phyloP scores from a whole-genome alignment of 2,797 vertebrate genomes.

The Spinus olivaceus region DNA sequence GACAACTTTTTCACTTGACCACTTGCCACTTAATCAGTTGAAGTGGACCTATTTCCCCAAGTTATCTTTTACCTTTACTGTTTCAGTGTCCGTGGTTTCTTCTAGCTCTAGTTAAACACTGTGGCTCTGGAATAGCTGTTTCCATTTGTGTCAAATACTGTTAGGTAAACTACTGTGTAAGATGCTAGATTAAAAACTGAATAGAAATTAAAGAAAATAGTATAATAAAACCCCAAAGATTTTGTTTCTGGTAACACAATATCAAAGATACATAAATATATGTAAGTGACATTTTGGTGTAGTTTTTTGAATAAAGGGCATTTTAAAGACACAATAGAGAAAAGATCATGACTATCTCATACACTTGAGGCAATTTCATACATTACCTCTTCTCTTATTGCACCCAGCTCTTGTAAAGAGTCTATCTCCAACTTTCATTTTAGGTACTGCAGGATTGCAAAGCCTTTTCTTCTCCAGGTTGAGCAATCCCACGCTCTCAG shows the following conservation, averaged over 20 bases:
- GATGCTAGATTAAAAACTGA: neutral
- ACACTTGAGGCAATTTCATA: neutral
- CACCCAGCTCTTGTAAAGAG: neutral
- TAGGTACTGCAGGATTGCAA: neutral
- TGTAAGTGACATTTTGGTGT: neutral
- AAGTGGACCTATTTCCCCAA: neutral
- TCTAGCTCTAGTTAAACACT: neutral
- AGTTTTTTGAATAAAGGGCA: neutral
- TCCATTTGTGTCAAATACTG: neutral
- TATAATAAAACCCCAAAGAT: neutral
- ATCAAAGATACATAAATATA: neutral
- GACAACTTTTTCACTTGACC: neutral
- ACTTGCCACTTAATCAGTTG: neutral
- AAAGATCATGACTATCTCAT: neutral
- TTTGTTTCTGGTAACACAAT: neutral
- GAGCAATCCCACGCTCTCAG: neutral
- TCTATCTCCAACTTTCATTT: neutral
- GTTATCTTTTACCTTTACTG: neutral
- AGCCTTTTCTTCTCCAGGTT: neutral
- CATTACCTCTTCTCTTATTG: neutral
- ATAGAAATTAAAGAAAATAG: neutral
- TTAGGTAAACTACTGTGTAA: neutral
- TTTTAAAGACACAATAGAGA: neutral
- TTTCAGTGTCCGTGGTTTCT: neutral
- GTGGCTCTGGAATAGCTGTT: neutral